phyloP scores from a whole-genome alignment of 2,113 vertebrate genomes.

The Podarcis muralis region DNA sequence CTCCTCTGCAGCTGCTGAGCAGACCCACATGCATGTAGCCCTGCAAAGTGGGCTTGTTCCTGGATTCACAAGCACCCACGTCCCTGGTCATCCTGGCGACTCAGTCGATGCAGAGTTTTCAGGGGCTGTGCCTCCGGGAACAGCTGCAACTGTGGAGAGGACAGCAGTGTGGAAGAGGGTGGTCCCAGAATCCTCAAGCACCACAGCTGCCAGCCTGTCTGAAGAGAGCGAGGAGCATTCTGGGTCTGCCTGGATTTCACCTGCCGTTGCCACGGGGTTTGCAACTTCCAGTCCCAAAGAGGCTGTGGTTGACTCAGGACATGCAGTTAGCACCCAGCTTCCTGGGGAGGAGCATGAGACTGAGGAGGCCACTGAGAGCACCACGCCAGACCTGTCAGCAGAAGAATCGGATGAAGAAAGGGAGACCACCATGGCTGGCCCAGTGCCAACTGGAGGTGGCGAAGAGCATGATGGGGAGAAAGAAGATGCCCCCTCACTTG shows the following conservation, averaged over 20 bases:
- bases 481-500: constrained; percentile 37
- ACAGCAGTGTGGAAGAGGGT: not conserved
- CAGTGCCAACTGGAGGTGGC: constrained; percentile 29
- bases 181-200: not conserved
- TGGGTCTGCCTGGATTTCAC: constrained; percentile 50
- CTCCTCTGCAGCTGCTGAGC: not conserved
- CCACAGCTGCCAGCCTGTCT: constrained; percentile 8
- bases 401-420: not conserved
- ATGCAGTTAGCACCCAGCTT: constrained; percentile 27
- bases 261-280: not conserved
- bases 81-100: not conserved
- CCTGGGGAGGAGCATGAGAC: constrained; percentile 20
- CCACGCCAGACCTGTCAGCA: rapidly evolving
- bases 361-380: constrained; percentile 11
- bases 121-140: not conserved
- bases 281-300: not conserved
- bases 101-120: constrained; percentile 49
- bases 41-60: not conserved
- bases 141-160: not conserved
- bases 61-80: constrained; percentile 10
- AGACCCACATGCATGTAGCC: not conserved
- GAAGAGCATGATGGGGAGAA: constrained; percentile 32
- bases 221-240: constrained; percentile 61
- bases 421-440: not conserved
- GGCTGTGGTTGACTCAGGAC: constrained; percentile 40